Conservation (phyloP, 2,113 vertebrate genomes). For the Semicossyphus pulcher region DNA sequence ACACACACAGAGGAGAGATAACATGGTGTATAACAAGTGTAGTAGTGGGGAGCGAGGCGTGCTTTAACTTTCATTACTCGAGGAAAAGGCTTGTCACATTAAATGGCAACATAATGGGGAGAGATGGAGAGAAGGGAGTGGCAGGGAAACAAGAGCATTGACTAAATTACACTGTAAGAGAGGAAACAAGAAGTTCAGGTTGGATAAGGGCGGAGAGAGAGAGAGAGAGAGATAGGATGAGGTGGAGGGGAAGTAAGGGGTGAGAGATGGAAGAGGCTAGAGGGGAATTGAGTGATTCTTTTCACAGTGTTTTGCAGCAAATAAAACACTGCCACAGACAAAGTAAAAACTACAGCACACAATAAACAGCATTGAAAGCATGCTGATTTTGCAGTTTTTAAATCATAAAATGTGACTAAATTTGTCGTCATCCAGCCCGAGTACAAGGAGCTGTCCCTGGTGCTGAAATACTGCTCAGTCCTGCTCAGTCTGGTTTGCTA, state of each 20-base stretch:
- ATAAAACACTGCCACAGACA: background rate
- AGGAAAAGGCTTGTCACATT: conserved; percentile 58
- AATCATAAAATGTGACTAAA: background rate
- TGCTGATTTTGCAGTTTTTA: background rate
- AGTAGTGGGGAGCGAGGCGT: conserved; percentile 25
- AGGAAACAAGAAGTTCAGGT: background rate
- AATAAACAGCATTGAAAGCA: background rate
- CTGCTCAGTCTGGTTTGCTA: no score
- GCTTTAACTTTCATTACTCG: conserved; percentile 56
- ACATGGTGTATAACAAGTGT: conserved; percentile 63
- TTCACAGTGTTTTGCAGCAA: conserved; percentile 4
- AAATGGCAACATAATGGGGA: conserved; percentile 54
- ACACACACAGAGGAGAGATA: conserved; percentile 34
- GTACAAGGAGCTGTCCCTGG: background rate
- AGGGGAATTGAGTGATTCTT: background rate
- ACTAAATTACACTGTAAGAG: conserved; percentile 31
- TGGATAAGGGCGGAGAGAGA: background rate
- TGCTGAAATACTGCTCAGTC: conserved; percentile 3
- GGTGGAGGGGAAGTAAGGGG: background rate
- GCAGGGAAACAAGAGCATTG: conserved; percentile 23
- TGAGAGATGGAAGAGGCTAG: background rate
- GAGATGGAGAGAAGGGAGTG: conserved; percentile 28
- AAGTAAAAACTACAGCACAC: background rate
- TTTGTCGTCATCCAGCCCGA: background rate
- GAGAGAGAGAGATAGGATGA: no score